Evolutionary conservation across 2,797 vertebrate species (phyloP).

Genomic region (Sebastes nivosus): DNA sequence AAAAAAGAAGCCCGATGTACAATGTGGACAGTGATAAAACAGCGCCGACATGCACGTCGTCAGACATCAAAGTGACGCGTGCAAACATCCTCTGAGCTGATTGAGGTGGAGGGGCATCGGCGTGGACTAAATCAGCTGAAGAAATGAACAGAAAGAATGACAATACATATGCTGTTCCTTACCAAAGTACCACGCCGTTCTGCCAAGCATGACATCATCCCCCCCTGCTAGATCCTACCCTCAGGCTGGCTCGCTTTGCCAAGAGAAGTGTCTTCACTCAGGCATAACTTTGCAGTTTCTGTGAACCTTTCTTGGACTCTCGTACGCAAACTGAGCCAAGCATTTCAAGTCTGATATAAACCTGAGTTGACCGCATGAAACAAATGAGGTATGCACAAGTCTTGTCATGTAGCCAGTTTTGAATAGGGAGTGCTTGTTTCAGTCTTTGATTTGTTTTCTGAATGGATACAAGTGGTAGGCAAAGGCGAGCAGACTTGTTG

Average conservation of each 20-base stretch:
- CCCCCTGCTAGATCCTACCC: neutral
- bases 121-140: constrained; percentile 3
- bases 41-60: constrained; percentile 12
- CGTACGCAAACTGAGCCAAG: neutral
- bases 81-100: constrained; percentile 41
- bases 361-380: neutral
- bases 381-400: neutral
- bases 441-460: neutral
- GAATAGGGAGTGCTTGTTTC: neutral
- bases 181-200: neutral
- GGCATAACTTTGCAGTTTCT: neutral
- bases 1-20: constrained; percentile 41
- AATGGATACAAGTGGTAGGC: neutral
- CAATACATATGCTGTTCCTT: constrained; percentile 1
- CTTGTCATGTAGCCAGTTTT: neutral
- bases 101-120: constrained; percentile 6
- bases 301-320: neutral
- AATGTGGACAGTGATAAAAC: constrained; percentile 58
- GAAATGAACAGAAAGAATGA: constrained; percentile 8
- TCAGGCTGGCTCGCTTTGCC: neutral
- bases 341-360: neutral
- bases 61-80: constrained; percentile 62
- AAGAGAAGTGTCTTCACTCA: constrained; percentile 13
- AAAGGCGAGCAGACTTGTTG: neutral
- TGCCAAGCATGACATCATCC: constrained; percentile 17